Conservation (phyloP, 2,113 vertebrate genomes). For the Conger conger region DNA sequence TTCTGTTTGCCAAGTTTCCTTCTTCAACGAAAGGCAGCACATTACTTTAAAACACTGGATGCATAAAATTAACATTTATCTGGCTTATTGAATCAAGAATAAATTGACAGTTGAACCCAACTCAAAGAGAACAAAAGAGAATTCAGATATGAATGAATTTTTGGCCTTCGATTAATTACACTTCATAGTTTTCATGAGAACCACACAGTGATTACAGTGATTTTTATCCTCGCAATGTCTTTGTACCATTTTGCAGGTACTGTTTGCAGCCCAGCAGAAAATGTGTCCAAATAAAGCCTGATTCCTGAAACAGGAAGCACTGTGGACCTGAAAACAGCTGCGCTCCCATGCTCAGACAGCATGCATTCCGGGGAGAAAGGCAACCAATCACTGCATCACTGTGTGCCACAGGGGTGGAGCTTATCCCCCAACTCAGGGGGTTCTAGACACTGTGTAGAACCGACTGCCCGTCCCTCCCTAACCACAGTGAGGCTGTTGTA, state of each 20-base stretch:
- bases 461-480: too few species aligned
- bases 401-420: background rate
- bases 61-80: too few species aligned
- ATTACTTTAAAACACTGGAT: background rate
- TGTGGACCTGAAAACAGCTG: conserved; percentile 9
- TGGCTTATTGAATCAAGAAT: too few species aligned
- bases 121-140: too few species aligned
- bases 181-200: background rate
- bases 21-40: conserved; percentile 10
- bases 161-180: background rate
- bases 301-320: background rate
- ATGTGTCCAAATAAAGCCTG: background rate
- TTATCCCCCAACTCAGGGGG: too few species aligned
- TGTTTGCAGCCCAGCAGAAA: too few species aligned
- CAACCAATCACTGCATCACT: background rate
- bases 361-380: conserved; percentile 20
- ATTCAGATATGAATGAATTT: too few species aligned
- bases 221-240: too few species aligned
- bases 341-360: conserved; percentile 35
- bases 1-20: background rate
- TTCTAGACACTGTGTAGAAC: too few species aligned
- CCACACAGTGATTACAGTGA: background rate
- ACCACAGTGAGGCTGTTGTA: background rate
- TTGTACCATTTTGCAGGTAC: background rate
- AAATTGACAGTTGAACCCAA: too few species aligned